Percentiles rank a stretch among this genome's conserved stretches.
Conservation (phyloP, 2,113 vertebrate species). For the Chunga burmeisteri region DNA sequence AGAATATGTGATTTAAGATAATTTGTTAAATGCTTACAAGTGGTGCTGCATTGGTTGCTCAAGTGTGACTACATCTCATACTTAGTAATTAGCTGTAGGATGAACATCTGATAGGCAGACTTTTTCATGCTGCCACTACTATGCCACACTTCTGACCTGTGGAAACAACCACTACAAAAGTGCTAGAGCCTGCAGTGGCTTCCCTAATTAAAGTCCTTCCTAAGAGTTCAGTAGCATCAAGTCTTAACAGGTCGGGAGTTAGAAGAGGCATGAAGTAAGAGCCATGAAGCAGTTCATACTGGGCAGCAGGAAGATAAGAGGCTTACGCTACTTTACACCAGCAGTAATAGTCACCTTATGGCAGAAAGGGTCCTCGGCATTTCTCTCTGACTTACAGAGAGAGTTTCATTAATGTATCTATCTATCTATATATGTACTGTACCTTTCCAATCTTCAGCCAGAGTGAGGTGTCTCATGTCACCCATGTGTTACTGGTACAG, state of each 20-base stretch:
- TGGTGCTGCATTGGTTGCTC: background rate
- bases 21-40: background rate
- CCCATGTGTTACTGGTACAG: slow-evolving; percentile 58
- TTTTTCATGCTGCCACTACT: background rate
- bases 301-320: background rate
- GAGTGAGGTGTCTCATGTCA: background rate
- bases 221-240: background rate
- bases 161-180: background rate
- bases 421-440: background rate
- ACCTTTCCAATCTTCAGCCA: accelerated
- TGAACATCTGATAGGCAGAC: no score
- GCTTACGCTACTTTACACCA: background rate
- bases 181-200: background rate
- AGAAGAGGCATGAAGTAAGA: background rate
- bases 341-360: background rate
- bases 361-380: background rate
- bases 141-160: background rate
- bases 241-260: background rate
- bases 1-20: background rate
- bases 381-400: background rate
- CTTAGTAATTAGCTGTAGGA: background rate
- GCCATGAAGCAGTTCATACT: background rate
- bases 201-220: background rate
- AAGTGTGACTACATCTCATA: background rate
- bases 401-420: background rate